Evolutionary conservation across 2,888 invertebrate species (phyloP), one percentile per base, ranked within the genome.

Genomic region (Drosophila nr. perissopoda): DNA sequence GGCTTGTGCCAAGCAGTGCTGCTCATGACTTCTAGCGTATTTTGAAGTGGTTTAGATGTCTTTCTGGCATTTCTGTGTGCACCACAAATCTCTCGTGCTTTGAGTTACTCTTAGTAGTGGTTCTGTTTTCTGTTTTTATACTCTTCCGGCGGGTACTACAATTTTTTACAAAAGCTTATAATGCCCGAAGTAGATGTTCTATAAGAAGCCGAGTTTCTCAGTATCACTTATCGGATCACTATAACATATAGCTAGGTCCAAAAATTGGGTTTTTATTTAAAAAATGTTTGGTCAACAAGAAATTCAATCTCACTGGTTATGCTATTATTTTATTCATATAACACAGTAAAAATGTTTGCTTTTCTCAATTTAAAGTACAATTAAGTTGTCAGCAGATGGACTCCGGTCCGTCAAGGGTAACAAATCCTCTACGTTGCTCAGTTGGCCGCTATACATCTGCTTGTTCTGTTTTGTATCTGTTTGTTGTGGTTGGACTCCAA

Each of bases 401-500:
- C 27, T 18, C 18, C 18, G 27, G 1, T 18, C 34, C 6, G 4
- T 25, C 36, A 29, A 56, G 38, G 5, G 56, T 56, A 38, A 29
- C n/a, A n/a, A 38, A 29, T 38, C 8, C n/a, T 13, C 27, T n/a
- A 27, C 2, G 4, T 27, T 27, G 6, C 36, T 27, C 18, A 29
- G 38, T 25, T 40, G 18, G 16, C 21, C 16, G 25, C 16, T 10
- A 2, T 10, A 16, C 8, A 10, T 53, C 8, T 49, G 27, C 27
- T 65, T 11, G 25, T 36, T 25, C 13, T 45, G 34, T 29, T 67
- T 49, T 65, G 60, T 67, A 40, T 65, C 62, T 62, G 59, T 83
- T 65, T 83, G 66, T 75, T 83, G 81, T 73, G 83, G 83, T 79
- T 79, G 75, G 72, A 86, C 79, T 81, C 75, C 77, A 83, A 81